Evolutionary conservation across 2,113 vertebrate species (phyloP), one percentile per base, ranked within the genome.

Genomic region (Pagrus major): DNA sequence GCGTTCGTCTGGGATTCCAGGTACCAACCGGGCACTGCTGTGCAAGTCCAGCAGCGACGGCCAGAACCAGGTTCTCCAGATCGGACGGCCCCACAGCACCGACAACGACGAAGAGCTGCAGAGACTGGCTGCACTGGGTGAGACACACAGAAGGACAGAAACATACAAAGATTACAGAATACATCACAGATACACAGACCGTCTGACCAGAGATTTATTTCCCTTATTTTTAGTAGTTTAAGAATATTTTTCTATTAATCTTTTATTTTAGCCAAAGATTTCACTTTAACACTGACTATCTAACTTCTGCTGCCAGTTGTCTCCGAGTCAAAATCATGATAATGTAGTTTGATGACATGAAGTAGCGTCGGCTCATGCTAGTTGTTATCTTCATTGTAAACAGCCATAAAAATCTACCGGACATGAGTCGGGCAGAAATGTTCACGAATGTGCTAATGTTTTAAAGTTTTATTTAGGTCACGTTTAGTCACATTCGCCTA

Each of bases 71-170:
- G 97, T 99, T 65, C 98, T 96, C 9, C 97, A 99, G 92, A 96
- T 99, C 52, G 97, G 97, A 0, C 93, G 96, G 46, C 96, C 97
- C 35, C 98, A 99, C 82, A 97, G 96, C 0, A 96, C 96, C 0
- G 97, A 98, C 81, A 99, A 99, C 0, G 98, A 99, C 69, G 98
- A 99, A 0, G 98, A 99, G 86, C 96, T 99, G 63, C 96, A 97
- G 86, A 96, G 98, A 63, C 95, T 99, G 42, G 94, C 96, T 0
- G 96, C 96, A n/a, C 94, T 99, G 80, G 98, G 98, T 99, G 76
- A 94, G 96, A 81, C 29, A 0, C 1, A 9, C 52, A 78, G 18
- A 39, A 25, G 61, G 31, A n/a, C 27, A 3, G 5, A 37, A 16
- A n/a, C 16, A 3, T 16, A 11, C 21, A 23, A 25, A 37, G 35